phyloP scores from a whole-genome alignment of 1,140 invertebrate species.

The Chelonus insularis region DNA sequence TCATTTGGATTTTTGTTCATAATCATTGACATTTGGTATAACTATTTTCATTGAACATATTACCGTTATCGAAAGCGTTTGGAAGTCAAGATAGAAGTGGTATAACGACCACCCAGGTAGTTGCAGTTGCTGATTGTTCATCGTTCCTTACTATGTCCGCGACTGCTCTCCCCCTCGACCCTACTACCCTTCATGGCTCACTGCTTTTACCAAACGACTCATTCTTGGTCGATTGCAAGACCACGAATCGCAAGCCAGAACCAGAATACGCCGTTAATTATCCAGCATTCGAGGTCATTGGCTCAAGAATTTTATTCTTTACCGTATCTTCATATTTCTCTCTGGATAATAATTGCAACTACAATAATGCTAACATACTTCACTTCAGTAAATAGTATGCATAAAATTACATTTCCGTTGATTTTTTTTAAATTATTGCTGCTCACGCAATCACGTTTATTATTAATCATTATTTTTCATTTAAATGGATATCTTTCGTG shows the following conservation, averaged over 20 bases:
- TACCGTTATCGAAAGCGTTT: conserved; percentile 2
- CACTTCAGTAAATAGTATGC: too few species aligned
- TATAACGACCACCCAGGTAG: conserved; percentile 46
- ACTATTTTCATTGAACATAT: too few species aligned
- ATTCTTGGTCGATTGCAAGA: conserved; percentile 27
- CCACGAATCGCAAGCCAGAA: conserved; percentile 33
- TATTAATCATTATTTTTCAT: too few species aligned
- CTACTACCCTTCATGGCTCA: conserved; percentile 30
- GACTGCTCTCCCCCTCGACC: conserved; percentile 10
- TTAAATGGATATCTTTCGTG: too few species aligned
- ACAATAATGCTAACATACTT: too few species aligned
- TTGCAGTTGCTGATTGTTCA: conserved; percentile 43
- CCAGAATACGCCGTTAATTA: conserved; percentile 42
- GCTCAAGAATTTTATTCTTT: conserved; percentile 15
- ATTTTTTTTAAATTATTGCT: too few species aligned
- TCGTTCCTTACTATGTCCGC: conserved; percentile 15
- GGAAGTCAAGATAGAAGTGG: conserved; percentile 7
- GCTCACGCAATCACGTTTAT: too few species aligned
- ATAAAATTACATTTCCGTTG: too few species aligned
- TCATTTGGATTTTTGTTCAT: too few species aligned
- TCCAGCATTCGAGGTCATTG: conserved; percentile 31
- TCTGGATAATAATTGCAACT: too few species aligned
- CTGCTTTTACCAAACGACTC: conserved; percentile 28
- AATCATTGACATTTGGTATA: too few species aligned
- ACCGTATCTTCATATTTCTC: too few species aligned